phyloP scores from a whole-genome alignment of 2,888 invertebrate genomes.

The Tortrix viridana region DNA sequence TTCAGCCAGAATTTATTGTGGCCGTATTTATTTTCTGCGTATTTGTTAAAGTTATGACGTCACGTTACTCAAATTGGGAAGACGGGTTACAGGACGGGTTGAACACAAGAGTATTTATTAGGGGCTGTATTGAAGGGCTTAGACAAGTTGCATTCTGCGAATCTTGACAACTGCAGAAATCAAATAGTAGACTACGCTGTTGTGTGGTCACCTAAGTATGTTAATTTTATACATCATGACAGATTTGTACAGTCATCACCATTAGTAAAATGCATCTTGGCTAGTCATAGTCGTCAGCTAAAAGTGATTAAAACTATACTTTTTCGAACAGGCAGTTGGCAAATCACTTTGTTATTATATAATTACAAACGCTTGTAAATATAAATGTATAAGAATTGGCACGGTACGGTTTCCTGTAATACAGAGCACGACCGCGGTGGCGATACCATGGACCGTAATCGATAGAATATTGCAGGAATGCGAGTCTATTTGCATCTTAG shows the following conservation, averaged over 20 bases:
- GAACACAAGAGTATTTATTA: too few species aligned
- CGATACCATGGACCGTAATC: conserved; percentile 14
- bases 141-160: too few species aligned
- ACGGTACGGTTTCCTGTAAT: conserved; percentile 21
- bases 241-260: too few species aligned
- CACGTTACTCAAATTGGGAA: background rate
- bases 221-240: too few species aligned
- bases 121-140: too few species aligned
- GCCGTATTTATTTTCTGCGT: conserved; percentile 23
- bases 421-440: background rate
- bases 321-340: conserved; percentile 12
- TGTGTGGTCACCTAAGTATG: too few species aligned
- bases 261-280: too few species aligned
- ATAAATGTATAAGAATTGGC: conserved; percentile 26
- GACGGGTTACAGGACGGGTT: too few species aligned
- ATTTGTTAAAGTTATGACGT: conserved; percentile 4
- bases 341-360: conserved; percentile 12
- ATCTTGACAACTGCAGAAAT: too few species aligned
- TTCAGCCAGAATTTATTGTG: conserved; percentile 10
- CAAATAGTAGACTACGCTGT: too few species aligned
- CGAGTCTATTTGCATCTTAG: background rate
- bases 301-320: background rate
- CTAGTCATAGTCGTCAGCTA: background rate
- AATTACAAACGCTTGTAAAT: conserved; percentile 10
- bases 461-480: conserved; percentile 22